phyloP scores from a whole-genome alignment of 2,888 invertebrate species.

The Minunthozetes semirufus region DNA sequence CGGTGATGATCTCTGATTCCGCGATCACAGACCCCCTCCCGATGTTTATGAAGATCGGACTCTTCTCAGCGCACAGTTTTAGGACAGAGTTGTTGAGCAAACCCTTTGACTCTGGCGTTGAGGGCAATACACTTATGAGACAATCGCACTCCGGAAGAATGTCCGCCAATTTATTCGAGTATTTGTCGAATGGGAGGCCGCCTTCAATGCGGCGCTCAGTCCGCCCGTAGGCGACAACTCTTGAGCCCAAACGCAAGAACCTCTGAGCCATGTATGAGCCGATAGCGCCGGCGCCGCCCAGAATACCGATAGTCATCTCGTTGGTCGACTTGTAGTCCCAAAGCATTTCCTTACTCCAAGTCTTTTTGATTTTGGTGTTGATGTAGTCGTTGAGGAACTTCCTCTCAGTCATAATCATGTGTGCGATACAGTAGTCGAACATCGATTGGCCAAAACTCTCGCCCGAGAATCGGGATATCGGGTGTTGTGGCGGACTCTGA shows the following conservation, averaged over 20 bases:
- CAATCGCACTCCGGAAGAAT: conserved; percentile 54
- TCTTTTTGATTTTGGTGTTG: conserved; percentile 47
- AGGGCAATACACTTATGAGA: conserved; percentile 55
- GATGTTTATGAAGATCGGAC: conserved; percentile 55
- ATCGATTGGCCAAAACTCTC: conserved; percentile 51
- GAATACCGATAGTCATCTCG: conserved; percentile 13
- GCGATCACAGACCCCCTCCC: conserved; percentile 55
- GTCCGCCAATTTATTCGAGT: conserved; percentile 44
- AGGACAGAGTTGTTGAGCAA: conserved; percentile 53
- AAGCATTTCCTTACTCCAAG: background rate
- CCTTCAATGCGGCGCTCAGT: background rate
- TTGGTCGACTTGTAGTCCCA: conserved; percentile 14
- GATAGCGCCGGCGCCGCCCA: conserved; percentile 12
- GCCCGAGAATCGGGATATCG: conserved; percentile 51
- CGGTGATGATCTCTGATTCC: conserved; percentile 53
- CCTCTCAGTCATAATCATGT: conserved; percentile 53
- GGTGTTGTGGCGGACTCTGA: conserved; percentile 43
- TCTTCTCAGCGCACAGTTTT: conserved; percentile 49
- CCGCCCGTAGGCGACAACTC: background rate
- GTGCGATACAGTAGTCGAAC: conserved; percentile 53
- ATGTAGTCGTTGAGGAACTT: conserved; percentile 47
- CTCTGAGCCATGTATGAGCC: background rate
- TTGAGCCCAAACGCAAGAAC: background rate
- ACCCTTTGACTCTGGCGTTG: conserved; percentile 52
- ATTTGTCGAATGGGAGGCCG: background rate